Conservation (phyloP, 2,888 invertebrate species). For the Drosophila leonis region DNA sequence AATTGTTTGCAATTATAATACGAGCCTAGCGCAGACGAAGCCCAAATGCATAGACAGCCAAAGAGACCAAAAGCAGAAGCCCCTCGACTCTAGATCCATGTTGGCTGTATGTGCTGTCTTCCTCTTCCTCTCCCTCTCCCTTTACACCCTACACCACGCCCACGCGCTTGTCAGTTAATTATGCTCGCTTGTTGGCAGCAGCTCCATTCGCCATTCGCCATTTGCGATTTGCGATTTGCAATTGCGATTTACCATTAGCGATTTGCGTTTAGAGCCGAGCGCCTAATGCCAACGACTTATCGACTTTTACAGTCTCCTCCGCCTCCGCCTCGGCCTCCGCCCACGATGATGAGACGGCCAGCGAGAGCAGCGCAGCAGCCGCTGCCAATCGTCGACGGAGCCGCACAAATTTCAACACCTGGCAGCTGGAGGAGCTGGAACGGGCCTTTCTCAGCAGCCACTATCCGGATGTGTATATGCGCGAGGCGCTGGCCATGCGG, state of each 20-base stretch:
- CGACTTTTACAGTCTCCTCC: constrained; percentile 56
- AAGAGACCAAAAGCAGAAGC: constrained; percentile 2
- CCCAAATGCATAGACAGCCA: constrained; percentile 33
- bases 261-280: constrained; percentile 10
- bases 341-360: constrained; percentile 78
- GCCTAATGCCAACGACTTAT: constrained; percentile 61
- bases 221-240: constrained; percentile 14
- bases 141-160: neutral
- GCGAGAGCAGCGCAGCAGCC: constrained; percentile 86
- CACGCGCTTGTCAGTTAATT: constrained; percentile 56
- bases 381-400: constrained; percentile 93
- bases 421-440: constrained; percentile 96
- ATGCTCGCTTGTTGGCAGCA: constrained; percentile 54
- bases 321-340: constrained; percentile 32
- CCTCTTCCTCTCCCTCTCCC: neutral
- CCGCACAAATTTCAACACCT: constrained; percentile 96
- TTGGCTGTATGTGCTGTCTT: neutral
- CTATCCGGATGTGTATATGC: constrained; percentile 99
- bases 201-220: constrained; percentile 28
- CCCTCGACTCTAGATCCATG: neutral
- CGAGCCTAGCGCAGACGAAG: constrained; percentile 49
- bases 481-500: constrained; percentile 98
- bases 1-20: constrained; percentile 83
- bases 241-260: constrained; percentile 22
- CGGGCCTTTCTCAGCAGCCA: constrained; percentile 94